Evolutionary conservation across 2,797 vertebrate genomes (phyloP).

Genomic region (Ctenochaetus hawaiiensis): DNA sequence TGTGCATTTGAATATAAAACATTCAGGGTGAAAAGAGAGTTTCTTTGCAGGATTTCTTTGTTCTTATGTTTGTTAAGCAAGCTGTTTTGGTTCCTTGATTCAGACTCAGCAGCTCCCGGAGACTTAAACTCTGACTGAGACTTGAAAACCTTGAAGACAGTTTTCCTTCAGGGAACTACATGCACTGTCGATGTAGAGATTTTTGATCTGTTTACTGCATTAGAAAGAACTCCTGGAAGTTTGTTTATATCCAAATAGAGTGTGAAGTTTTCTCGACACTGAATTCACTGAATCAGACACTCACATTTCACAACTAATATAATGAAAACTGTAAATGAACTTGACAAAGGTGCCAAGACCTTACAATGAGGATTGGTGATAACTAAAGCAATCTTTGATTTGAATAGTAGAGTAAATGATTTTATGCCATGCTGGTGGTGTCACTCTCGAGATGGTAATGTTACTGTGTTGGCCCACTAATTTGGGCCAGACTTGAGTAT

Average conservation of each 20-base stretch:
- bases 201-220: background rate
- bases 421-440: too few relatives aligned
- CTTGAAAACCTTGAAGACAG: slow-evolving; percentile 21
- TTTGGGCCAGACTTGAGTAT: too few relatives aligned
- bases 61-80: background rate
- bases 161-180: slow-evolving; percentile 4
- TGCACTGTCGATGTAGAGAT: background rate
- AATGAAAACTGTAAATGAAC: background rate
- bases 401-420: too few relatives aligned
- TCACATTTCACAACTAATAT: background rate
- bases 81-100: slow-evolving; percentile 18
- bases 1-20: background rate
- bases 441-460: too few relatives aligned
- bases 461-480: too few relatives aligned
- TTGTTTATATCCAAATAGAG: background rate
- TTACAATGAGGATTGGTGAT: background rate
- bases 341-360: background rate
- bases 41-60: slow-evolving; percentile 10
- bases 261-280: background rate
- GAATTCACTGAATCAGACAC: background rate
- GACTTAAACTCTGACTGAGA: slow-evolving; percentile 20
- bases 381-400: too few relatives aligned
- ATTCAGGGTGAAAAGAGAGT: background rate
- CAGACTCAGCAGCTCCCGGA: slow-evolving; percentile 19
- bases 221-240: background rate